Evolutionary conservation across 2,113 vertebrate genomes (phyloP), one percentile per base, ranked within the genome.

Genomic region (Thalassoma bifasciatum): DNA sequence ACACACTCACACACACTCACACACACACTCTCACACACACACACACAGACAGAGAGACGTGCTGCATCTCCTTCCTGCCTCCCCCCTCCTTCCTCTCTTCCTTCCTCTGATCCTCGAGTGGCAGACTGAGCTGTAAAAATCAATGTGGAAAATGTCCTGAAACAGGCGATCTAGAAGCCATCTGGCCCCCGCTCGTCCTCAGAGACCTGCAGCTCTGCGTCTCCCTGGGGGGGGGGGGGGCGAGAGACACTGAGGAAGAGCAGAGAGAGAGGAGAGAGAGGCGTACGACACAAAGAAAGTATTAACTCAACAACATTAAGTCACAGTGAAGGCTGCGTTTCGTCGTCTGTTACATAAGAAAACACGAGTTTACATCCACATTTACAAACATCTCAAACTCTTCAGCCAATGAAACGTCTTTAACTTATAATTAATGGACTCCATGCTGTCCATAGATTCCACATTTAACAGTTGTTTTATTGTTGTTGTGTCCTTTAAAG

Each of bases 71-170:
- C 37, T 62, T 42, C 64, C 64, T 79, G 26, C 21, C 46, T 73
- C 72, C 52, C 71, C 26, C 44, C 70, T 62, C 81, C 60, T 66
- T 51, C 17, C 34, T 40, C n/a, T 60, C 30, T 46, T 59, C 66
- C 66, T 73, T 72, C 79, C 81, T 73, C 77, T 84, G 47, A 62
- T 90, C 79, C 83, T 84, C 66, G 83, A 75, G 84, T 81, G 85
- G 88, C 90, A 90, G 88, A 79, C 83, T 85, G 79, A 92, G 83
- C 87, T 90, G 87, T 83, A 90, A 86, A 92, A 93, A 93, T 94
- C 92, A 93, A 93, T 93, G 85, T 68, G 63, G 81, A 92, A 91
- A 90, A 89, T 90, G 84, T 91, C 84, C 82, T 89, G 86, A 90
- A 93, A 92, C 90, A 89, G 89, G 76, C 87, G 78, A 93, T 93